phyloP scores from a whole-genome alignment of 2,888 invertebrate species.

The Tachina grossa region DNA sequence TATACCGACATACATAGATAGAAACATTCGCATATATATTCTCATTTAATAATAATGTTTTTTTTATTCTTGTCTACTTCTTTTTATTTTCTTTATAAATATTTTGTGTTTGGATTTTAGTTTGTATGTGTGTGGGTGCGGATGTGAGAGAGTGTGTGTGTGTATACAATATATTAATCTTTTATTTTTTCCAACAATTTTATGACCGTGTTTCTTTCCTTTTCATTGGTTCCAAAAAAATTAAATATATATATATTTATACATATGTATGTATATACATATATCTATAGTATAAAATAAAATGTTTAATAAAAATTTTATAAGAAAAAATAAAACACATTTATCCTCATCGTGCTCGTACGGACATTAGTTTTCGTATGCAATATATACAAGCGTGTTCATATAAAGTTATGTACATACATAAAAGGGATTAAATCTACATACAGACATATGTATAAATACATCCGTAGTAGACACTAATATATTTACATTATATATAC shows the following conservation, averaged over 20 bases:
- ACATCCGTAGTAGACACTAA: background rate
- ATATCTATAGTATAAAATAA: slow-evolving; percentile 14
- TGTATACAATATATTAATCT: slow-evolving; percentile 51
- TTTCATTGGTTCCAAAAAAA: slow-evolving; percentile 61
- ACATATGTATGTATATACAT: no score
- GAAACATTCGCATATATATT: slow-evolving; percentile 30
- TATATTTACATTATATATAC: background rate
- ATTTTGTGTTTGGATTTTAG: background rate
- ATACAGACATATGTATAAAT: background rate
- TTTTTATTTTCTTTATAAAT: slow-evolving; percentile 45
- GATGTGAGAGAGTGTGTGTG: slow-evolving; percentile 3
- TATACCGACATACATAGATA: background rate
- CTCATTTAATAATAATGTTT: slow-evolving; percentile 45
- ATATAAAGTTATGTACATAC: background rate
- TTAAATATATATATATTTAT: background rate
- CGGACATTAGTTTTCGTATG: slow-evolving; percentile 25
- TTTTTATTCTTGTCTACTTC: slow-evolving; percentile 34
- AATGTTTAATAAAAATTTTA: slow-evolving; percentile 57
- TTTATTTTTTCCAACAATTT: slow-evolving; percentile 54
- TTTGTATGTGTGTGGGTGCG: background rate
- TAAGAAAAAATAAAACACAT: slow-evolving; percentile 54
- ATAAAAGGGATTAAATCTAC: slow-evolving; percentile 32
- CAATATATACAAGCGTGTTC: slow-evolving; percentile 30
- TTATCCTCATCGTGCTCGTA: slow-evolving; percentile 13
- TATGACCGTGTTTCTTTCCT: slow-evolving; percentile 66